phyloP scores from a whole-genome alignment of 2,113 vertebrate genomes.

The Leptocoma aspasia region DNA sequence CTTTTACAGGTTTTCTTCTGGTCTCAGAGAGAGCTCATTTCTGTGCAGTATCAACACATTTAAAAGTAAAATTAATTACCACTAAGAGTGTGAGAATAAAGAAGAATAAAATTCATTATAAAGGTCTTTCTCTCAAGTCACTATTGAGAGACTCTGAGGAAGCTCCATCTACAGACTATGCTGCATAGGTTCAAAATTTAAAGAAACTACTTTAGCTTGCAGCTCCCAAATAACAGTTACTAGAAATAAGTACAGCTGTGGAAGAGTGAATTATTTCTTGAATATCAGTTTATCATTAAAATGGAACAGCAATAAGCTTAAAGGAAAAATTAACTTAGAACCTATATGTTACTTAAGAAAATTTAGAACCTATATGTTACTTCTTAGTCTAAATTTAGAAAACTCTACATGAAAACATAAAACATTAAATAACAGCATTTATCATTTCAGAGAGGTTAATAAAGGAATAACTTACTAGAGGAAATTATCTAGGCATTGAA shows the following conservation, averaged over 20 bases:
- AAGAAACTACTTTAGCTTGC: neutral
- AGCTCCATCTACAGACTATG: neutral
- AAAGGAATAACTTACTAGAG: neutral
- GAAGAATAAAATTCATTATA: neutral
- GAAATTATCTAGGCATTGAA: neutral
- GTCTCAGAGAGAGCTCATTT: neutral
- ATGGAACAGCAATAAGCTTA: neutral
- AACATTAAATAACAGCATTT: neutral
- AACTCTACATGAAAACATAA: neutral
- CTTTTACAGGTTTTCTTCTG: neutral
- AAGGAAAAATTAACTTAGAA: neutral
- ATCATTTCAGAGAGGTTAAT: neutral
- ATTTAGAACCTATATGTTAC: neutral
- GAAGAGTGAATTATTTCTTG: neutral
- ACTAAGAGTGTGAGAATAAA: neutral
- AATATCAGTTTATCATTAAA: neutral
- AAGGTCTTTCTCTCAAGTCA: neutral
- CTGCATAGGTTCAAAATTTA: neutral
- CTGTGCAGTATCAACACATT: neutral
- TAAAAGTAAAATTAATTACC: constrained; percentile 37
- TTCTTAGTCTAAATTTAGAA: neutral
- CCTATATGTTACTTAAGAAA: neutral
- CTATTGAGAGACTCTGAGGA: neutral
- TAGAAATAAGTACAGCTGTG: neutral
- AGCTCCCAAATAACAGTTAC: neutral